Base-by-base conservation (phyloP, 2,113 vertebrate genomes). In the Serranochromis macrocephalus region DNA sequence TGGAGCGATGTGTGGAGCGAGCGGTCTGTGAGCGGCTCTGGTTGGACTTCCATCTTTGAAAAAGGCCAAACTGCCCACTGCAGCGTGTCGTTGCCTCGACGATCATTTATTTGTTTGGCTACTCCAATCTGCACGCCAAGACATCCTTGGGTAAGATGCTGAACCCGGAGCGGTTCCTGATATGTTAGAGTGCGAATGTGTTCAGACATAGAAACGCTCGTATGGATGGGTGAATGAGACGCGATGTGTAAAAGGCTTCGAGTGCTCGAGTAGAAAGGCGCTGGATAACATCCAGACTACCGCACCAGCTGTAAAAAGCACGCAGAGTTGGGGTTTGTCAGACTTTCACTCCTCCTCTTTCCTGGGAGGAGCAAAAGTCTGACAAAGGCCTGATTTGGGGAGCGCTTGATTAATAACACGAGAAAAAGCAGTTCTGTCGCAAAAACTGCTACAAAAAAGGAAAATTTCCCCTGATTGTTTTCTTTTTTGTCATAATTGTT, bases 101-200 rank as follows among this genome's bases (percentile, higher is more conserved):
- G 5, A 58, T 58, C 26, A 10, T 61, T 61, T 61, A 31, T 61
- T 61, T 33, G 16, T 33, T 61, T 61, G 57, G 29, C 16, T 6
- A 0, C 58, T 33, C 58, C 58, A 63, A 4, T 63, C 58, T 19
- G 58, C 57, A 31, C 5, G 1, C 29, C 57, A 61, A 1, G 5
- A 9, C 9, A 0, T 6, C 0, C 5, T 17, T 31, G 57, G 14
- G 26, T 10, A 31, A 31, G 26, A 31, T 61, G 26, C 26, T 1
- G 14, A 61, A 31, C 57, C 3, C 8, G 0, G 57, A 17, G 57
- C 5, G 5, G 29, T 16, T 19, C 29, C 29, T 63, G 29, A 33
- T 19, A 61, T 4, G 29, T 63, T 33, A 0, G 1, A 33, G 29
- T 19, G 16, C 2, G 29, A 63, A 33, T 33, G 5, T 7, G 29